Evolutionary conservation across 2,888 invertebrate genomes (phyloP).

Genomic region (Syrista parreyssii): DNA sequence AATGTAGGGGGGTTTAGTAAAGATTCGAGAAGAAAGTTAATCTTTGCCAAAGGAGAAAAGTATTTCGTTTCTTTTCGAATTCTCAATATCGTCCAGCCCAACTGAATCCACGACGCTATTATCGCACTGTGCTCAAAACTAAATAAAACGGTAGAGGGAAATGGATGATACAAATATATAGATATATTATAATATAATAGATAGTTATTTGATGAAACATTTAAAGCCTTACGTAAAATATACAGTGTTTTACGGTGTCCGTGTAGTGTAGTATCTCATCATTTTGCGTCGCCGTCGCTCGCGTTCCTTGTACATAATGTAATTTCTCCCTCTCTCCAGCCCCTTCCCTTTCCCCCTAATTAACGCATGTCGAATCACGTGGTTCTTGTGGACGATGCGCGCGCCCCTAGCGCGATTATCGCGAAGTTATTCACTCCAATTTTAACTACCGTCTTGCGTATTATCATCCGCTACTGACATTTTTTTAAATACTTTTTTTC

Average conservation of each 20-base stretch:
- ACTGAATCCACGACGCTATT: neutral
- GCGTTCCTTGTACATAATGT: neutral
- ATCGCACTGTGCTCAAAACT: neutral
- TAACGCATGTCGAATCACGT: neutral
- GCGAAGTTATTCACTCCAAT: neutral
- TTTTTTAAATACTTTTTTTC: neutral
- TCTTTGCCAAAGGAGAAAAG: neutral
- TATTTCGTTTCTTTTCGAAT: neutral
- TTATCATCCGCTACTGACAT: neutral
- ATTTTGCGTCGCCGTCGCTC: neutral
- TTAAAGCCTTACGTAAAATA: constrained; percentile 64
- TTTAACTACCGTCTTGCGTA: neutral
- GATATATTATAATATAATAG: constrained; percentile 61
- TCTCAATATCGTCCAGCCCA: neutral
- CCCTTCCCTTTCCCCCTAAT: neutral
- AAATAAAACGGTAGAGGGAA: constrained; percentile 30
- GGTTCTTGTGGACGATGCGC: neutral
- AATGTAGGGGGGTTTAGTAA: neutral
- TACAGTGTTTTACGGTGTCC: constrained; percentile 42
- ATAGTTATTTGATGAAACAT: constrained; percentile 63
- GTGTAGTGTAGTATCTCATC: constrained; percentile 25
- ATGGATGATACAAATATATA: constrained; percentile 62
- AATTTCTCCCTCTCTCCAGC: neutral
- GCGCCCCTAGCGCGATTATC: neutral
- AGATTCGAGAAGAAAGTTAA: neutral